Percentiles rank a stretch among this genome's conserved stretches.
Conservation (phyloP, 2,888 invertebrate genomes). For the Tetramorium bicarinatum region DNA sequence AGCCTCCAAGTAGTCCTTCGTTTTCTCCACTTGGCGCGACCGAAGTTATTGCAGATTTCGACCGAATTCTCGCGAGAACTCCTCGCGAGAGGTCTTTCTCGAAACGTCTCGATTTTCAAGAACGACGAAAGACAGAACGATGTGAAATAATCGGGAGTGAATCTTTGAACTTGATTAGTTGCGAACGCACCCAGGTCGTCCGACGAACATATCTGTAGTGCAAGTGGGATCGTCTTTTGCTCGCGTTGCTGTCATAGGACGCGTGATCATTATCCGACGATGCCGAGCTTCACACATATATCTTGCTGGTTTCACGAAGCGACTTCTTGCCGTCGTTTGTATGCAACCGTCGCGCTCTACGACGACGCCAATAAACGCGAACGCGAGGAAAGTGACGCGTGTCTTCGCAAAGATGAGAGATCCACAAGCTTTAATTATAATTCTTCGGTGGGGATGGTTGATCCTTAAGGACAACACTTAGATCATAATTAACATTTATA, state of each 20-base stretch:
- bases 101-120: neutral
- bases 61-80: neutral
- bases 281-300: neutral
- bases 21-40: neutral
- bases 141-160: neutral
- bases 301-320: neutral
- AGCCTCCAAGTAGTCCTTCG: conserved; percentile 9
- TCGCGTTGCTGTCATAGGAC: neutral
- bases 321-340: conserved; percentile 16
- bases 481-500: conserved; percentile 9
- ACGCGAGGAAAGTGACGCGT: neutral
- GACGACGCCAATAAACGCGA: conserved; percentile 20
- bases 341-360: neutral
- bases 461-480: neutral
- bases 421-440: conserved; percentile 2
- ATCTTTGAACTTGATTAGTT: neutral
- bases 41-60: conserved; percentile 5
- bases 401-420: neutral
- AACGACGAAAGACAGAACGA: neutral
- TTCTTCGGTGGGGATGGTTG: neutral
- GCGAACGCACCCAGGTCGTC: neutral
- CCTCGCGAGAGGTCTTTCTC: neutral
- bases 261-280: conserved; percentile 5
- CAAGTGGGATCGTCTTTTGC: neutral
- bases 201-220: neutral